These are phyloP conservation scores for Borostomias antarcticus DNA, from an alignment of 2,797 vertebrate genomes.

Conservation along the genomic window DNA sequence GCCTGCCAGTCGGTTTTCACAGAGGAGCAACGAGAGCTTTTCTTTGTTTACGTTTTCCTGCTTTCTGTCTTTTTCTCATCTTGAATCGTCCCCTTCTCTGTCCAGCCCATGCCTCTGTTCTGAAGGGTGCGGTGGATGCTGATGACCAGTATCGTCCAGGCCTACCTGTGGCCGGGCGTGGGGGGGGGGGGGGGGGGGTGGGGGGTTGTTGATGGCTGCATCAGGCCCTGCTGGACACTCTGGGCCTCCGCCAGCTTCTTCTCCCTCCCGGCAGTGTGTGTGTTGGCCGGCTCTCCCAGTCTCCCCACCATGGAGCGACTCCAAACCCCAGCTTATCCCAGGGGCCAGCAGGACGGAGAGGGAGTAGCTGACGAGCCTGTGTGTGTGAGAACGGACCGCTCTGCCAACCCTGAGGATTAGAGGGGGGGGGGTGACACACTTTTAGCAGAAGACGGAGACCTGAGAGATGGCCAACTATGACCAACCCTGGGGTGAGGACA, in stretches of 20 bases:
- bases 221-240: slow-evolving; percentile 47
- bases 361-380: slow-evolving; percentile 50
- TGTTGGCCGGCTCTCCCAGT: slow-evolving; percentile 53
- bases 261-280: slow-evolving; percentile 48
- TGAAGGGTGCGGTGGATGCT: slow-evolving; percentile 21
- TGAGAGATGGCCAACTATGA: slow-evolving; percentile 64
- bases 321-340: slow-evolving; percentile 58
- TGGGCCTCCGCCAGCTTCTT: slow-evolving; percentile 50
- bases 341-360: slow-evolving; percentile 53
- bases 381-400: slow-evolving; percentile 53
- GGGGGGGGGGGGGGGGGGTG: slow-evolving; percentile 50
- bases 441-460: slow-evolving; percentile 69
- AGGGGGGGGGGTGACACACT: slow-evolving; percentile 64
- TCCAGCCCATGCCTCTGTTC: not conserved
- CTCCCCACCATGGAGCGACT: slow-evolving; percentile 47
- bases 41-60: not conserved
- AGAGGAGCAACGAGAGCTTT: not conserved
- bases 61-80: not conserved
- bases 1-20: too few species aligned
- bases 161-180: slow-evolving; percentile 40
- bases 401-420: slow-evolving; percentile 57
- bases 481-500: slow-evolving; percentile 60
- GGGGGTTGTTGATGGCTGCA: slow-evolving; percentile 51
- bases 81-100: too few species aligned
- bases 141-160: slow-evolving; percentile 1